Conservation (phyloP, 2,113 vertebrate genomes). For the Hippopotamus amphibius region DNA sequence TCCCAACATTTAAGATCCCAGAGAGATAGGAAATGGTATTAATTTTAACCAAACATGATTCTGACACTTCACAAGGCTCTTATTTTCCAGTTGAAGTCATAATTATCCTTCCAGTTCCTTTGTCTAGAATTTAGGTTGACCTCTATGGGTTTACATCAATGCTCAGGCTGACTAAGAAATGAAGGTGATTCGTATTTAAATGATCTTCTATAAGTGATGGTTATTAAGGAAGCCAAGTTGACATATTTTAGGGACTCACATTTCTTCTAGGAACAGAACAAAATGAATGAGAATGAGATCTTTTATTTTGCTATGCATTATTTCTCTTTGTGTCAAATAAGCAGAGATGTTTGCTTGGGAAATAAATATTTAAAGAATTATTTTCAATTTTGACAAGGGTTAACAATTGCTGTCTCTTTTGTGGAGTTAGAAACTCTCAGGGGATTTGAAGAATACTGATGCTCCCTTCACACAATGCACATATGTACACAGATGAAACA, state of each 20-base stretch:
- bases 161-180: not conserved
- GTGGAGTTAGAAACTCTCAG: not conserved
- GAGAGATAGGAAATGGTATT: not conserved
- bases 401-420: not conserved
- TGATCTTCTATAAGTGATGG: not conserved
- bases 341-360: not conserved
- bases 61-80: not conserved
- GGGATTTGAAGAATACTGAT: not conserved
- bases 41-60: not conserved
- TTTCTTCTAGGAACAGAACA: not conserved
- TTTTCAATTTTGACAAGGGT: not conserved
- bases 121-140: not conserved
- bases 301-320: not conserved
- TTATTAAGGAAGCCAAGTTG: not conserved
- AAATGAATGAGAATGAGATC: not conserved
- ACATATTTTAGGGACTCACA: not conserved
- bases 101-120: not conserved
- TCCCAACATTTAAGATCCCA: slow-evolving; percentile 10
- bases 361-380: not conserved
- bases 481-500: not conserved
- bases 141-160: not conserved
- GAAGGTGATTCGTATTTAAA: not conserved
- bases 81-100: not conserved
- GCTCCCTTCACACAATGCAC: not conserved
- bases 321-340: not conserved